phyloP scores from a whole-genome alignment of 92 coral and sea anemone species.

The Metridium senile region DNA sequence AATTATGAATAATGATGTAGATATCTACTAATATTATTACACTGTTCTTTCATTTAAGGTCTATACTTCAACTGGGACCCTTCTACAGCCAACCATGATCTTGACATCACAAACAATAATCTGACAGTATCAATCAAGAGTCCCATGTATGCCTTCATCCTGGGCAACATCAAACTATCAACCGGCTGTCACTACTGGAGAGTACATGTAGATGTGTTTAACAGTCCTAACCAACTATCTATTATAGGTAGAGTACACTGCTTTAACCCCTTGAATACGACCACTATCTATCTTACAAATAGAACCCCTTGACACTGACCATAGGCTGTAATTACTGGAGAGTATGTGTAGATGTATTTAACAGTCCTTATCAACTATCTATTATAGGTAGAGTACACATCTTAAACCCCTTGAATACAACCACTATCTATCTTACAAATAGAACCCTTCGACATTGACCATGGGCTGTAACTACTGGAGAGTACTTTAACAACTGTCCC shows the following conservation, averaged over 20 bases:
- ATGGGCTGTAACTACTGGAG: constrained; percentile 91
- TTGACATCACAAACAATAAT: constrained; percentile 59
- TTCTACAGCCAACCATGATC: constrained; percentile 80
- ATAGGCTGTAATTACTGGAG: constrained; percentile 91
- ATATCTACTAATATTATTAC: not conserved
- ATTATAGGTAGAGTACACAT: constrained; percentile 75
- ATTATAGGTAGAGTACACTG: constrained; percentile 72
- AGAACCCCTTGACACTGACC: no score
- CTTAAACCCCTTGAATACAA: no score
- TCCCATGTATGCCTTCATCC: constrained; percentile 79
- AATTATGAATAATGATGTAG: not conserved
- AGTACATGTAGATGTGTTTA: constrained; percentile 82
- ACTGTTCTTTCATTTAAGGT: constrained; percentile 29
- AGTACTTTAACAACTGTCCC: no score
- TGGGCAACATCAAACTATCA: constrained; percentile 71
- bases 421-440: not conserved
- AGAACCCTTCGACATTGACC: no score
- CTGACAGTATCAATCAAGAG: constrained; percentile 85
- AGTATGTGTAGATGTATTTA: constrained; percentile 81
- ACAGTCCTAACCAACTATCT: constrained; percentile 76
- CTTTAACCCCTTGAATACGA: no score
- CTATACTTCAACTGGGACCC: constrained; percentile 79
- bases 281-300: not conserved
- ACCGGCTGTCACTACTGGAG: constrained; percentile 92
- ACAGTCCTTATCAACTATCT: constrained; percentile 75